Conservation (phyloP, 2,797 vertebrate species). For the Acrocephalus scirpaceus region DNA sequence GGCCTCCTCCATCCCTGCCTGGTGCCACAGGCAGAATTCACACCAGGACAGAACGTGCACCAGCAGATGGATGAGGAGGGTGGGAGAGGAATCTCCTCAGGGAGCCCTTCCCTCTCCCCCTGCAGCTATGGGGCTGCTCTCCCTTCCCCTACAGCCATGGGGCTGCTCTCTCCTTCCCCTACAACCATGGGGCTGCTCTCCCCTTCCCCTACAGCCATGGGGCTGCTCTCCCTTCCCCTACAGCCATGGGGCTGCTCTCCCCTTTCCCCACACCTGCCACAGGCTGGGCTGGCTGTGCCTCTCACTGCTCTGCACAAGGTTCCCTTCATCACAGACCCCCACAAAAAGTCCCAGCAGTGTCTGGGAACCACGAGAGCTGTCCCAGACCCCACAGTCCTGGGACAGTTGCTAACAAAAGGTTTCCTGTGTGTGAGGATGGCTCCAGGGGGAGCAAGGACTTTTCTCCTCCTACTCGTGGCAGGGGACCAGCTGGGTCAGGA, state of each 20-base stretch:
- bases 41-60: background rate
- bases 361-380: background rate
- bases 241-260: no score
- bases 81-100: background rate
- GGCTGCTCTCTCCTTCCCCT: no score
- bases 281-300: background rate
- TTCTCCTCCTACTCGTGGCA: background rate
- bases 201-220: no score
- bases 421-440: background rate
- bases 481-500: background rate
- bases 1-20: background rate
- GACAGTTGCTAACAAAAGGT: background rate
- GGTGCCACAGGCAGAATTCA: background rate
- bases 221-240: no score
- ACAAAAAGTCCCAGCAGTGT: fast-evolving
- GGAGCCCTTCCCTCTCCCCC: background rate
- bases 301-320: background rate
- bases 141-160: no score
- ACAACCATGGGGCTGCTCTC: no score
- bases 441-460: background rate
- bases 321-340: background rate
- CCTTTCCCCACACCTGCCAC: background rate
- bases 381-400: no score
- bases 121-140: background rate
- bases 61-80: fast-evolving